These are phyloP conservation scores for Tridacna gigas DNA, from an alignment of 2,888 invertebrate genomes.

Conservation along the genomic window DNA sequence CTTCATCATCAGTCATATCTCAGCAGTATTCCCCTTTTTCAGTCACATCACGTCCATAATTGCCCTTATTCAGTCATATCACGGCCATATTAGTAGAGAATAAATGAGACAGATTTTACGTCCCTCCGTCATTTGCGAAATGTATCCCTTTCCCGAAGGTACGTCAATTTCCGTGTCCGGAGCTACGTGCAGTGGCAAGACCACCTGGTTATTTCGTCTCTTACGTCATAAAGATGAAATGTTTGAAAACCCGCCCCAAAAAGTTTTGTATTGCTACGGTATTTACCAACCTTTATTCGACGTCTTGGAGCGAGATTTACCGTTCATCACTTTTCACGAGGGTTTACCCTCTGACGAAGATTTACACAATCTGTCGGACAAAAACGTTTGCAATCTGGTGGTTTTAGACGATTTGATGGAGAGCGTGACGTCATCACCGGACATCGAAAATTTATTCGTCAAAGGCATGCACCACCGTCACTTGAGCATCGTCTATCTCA, in stretches of 20 bases:
- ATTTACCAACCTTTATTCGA: slow-evolving; percentile 58
- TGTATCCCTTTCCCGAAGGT: slow-evolving; percentile 39
- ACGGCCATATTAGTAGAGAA: not conserved
- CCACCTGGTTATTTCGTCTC: slow-evolving; percentile 21
- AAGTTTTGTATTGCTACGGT: slow-evolving; percentile 60
- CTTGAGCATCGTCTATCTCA: slow-evolving; percentile 41
- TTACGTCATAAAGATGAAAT: slow-evolving; percentile 46
- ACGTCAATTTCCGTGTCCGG: slow-evolving; percentile 52
- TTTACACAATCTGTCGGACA: slow-evolving; percentile 27
- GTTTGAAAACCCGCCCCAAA: slow-evolving; percentile 46
- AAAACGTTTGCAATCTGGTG: slow-evolving; percentile 34
- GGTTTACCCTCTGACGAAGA: slow-evolving; percentile 48
- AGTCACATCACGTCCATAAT: too few relatives aligned
- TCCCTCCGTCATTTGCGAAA: slow-evolving; percentile 6
- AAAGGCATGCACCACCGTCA: slow-evolving; percentile 56
- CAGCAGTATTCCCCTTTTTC: too few relatives aligned
- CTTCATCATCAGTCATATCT: too few relatives aligned
- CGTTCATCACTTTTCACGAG: slow-evolving; percentile 46
- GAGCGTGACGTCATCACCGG: slow-evolving; percentile 50
- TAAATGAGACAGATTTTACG: not conserved
- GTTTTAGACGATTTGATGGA: slow-evolving; percentile 48
- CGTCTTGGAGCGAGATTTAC: slow-evolving; percentile 39
- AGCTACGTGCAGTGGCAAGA: slow-evolving; percentile 48
- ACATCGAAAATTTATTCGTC: slow-evolving; percentile 50
- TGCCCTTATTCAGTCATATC: not conserved